Percentiles rank a stretch among this genome's conserved stretches.
These are phyloP conservation scores for Drosophila mimica DNA, from an alignment of 2,888 invertebrate genomes.

Conservation along the genomic window DNA sequence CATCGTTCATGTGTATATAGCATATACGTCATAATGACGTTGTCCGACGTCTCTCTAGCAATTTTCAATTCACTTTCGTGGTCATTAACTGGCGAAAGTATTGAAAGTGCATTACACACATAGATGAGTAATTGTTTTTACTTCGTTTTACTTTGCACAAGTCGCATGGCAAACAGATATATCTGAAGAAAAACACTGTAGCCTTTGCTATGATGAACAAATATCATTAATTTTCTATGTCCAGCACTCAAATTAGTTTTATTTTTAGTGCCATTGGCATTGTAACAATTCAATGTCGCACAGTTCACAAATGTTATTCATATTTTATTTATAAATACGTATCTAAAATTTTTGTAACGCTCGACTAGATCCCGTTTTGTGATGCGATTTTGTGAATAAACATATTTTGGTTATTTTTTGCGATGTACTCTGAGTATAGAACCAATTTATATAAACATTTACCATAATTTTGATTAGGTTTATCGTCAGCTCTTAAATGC, in stretches of 20 bases:
- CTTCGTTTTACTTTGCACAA: constrained; percentile 22
- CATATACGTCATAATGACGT: constrained; percentile 15
- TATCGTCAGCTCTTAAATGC: constrained; percentile 55
- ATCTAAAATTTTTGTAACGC: constrained; percentile 16
- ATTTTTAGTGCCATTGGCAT: constrained; percentile 67
- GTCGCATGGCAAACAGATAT: constrained; percentile 18
- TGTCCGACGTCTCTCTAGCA: constrained; percentile 27
- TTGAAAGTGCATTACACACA: constrained; percentile 15
- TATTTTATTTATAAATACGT: constrained; percentile 67
- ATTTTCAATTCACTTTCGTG: constrained; percentile 71
- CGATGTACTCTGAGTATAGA: background rate
- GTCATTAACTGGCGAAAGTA: constrained; percentile 65
- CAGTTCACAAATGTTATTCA: constrained; percentile 50
- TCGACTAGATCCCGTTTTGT: constrained; percentile 9
- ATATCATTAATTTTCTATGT: constrained; percentile 26
- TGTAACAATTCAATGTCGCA: constrained; percentile 73
- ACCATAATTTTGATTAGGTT: constrained; percentile 38
- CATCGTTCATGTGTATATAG: background rate
- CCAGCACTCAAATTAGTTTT: constrained; percentile 45
- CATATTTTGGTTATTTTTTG: background rate
- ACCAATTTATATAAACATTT: constrained; percentile 14
- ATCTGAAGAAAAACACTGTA: constrained; percentile 5
- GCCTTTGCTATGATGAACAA: constrained; percentile 37
- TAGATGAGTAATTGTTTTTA: constrained; percentile 18
- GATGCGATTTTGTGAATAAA: background rate